Conservation (phyloP, 2,888 invertebrate genomes). For the Agrotis puta region DNA sequence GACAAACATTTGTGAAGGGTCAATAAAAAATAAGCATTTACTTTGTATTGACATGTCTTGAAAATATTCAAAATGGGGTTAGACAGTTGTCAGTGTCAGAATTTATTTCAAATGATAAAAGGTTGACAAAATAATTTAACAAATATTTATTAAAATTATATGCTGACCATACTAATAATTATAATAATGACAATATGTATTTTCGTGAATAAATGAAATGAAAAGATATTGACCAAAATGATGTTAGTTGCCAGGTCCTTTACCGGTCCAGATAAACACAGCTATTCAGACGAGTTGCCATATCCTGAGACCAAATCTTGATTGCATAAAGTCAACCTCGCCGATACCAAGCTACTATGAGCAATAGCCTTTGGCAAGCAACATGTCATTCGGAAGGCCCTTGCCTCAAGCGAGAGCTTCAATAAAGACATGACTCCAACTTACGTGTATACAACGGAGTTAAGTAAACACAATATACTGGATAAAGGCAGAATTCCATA, state of each 20-base stretch:
- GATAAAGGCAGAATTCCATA: conserved; percentile 50
- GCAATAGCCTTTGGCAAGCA: conserved; percentile 46
- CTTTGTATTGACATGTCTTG: neutral
- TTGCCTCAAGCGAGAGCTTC: conserved; percentile 41
- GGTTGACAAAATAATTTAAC: too few species aligned
- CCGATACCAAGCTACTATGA: conserved; percentile 7
- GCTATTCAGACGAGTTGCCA: conserved; percentile 15
- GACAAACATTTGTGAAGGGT: conserved; percentile 15
- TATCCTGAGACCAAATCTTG: conserved; percentile 21
- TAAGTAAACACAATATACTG: conserved; percentile 58
- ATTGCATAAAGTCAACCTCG: conserved; percentile 46
- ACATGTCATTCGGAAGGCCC: conserved; percentile 46
- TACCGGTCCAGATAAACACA: conserved; percentile 18
- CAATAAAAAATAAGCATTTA: conserved; percentile 8
- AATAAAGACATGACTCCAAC: conserved; percentile 53
- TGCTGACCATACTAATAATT: too few species aligned
- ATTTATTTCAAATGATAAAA: too few species aligned
- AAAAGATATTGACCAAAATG: neutral
- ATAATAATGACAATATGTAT: too few species aligned
- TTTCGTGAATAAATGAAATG: too few species aligned
- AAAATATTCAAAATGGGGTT: neutral
- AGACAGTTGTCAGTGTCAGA: too few species aligned
- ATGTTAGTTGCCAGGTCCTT: neutral
- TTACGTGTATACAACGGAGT: conserved; percentile 41
- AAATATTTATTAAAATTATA: too few species aligned